These are phyloP conservation scores for Lepisosteus oculatus DNA, from an alignment of 2,113 vertebrate genomes.

Conservation along the genomic window DNA sequence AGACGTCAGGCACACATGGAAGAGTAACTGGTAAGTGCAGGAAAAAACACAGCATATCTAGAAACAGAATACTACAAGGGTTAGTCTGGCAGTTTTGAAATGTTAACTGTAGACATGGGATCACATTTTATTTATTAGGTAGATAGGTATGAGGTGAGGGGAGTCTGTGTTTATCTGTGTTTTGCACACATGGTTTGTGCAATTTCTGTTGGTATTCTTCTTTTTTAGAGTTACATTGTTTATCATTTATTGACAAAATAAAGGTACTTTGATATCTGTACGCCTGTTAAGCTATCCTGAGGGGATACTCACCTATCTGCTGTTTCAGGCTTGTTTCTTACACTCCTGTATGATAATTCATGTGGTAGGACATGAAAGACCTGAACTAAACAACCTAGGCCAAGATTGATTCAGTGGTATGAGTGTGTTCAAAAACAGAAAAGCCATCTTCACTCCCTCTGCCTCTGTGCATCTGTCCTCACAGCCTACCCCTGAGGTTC, in stretches of 20 bases:
- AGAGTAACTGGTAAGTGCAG: slow-evolving; percentile 90
- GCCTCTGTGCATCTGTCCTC: background rate
- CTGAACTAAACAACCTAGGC: no score
- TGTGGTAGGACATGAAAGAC: background rate
- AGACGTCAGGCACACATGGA: slow-evolving; percentile 96
- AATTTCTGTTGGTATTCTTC: background rate
- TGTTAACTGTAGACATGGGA: no score
- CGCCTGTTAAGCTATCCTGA: no score
- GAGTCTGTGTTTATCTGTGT: slow-evolving; percentile 4
- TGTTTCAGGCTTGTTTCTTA: no score
- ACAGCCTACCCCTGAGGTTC: slow-evolving; percentile 91
- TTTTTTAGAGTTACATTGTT: no score
- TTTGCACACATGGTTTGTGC: background rate
- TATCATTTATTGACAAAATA: no score
- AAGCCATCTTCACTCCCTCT: background rate
- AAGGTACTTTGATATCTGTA: no score
- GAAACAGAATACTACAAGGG: background rate
- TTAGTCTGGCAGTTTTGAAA: no score
- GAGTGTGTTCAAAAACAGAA: background rate
- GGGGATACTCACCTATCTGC: background rate
- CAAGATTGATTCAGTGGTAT: background rate
- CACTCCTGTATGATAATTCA: background rate
- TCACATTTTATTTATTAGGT: no score
- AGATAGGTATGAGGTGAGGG: background rate
- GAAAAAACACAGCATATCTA: background rate